Percentiles rank a stretch among this genome's conserved stretches.
Conservation (phyloP, 2,113 vertebrate species). For the Tonatia bakeri region DNA sequence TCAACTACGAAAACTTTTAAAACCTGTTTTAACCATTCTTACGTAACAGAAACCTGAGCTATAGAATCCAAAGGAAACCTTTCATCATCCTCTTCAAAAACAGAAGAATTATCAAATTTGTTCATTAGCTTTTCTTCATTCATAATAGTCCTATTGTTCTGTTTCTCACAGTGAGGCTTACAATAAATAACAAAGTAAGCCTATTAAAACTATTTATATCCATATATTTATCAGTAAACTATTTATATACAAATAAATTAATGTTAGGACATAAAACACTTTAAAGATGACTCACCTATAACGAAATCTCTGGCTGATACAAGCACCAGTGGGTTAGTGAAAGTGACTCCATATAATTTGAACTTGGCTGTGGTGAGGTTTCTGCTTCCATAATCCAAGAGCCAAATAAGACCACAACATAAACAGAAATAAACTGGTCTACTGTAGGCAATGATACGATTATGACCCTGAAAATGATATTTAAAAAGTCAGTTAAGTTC, state of each 20-base stretch:
- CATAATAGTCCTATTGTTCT: neutral
- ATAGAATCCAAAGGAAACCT: neutral
- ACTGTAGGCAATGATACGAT: slow-evolving; percentile 99
- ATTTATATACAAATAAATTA: neutral
- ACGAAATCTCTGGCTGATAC: slow-evolving; percentile 94
- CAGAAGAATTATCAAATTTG: neutral
- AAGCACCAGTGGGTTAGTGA: slow-evolving; percentile 93
- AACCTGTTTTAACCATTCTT: slow-evolving; percentile 12
- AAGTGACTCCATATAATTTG: slow-evolving; percentile 92
- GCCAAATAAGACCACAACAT: slow-evolving; percentile 97
- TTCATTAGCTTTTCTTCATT: neutral
- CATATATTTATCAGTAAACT: neutral
- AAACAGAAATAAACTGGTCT: slow-evolving; percentile 99
- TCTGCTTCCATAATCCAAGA: slow-evolving; percentile 93
- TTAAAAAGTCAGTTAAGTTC: neutral
- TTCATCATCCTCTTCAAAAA: neutral
- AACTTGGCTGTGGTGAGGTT: slow-evolving; percentile 87
- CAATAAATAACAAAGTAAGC: slow-evolving; percentile 13
- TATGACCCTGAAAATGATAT: slow-evolving; percentile 89
- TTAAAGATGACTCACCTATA: slow-evolving; percentile 86
- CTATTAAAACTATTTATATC: neutral
- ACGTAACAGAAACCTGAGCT: neutral
- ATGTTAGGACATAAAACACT: neutral
- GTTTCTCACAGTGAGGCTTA: neutral
- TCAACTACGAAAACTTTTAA: neutral